Evolutionary conservation across 30 jellyfish, hydroid and myxozoan species (phyloP).

Genomic region (Hydractinia echinata): DNA sequence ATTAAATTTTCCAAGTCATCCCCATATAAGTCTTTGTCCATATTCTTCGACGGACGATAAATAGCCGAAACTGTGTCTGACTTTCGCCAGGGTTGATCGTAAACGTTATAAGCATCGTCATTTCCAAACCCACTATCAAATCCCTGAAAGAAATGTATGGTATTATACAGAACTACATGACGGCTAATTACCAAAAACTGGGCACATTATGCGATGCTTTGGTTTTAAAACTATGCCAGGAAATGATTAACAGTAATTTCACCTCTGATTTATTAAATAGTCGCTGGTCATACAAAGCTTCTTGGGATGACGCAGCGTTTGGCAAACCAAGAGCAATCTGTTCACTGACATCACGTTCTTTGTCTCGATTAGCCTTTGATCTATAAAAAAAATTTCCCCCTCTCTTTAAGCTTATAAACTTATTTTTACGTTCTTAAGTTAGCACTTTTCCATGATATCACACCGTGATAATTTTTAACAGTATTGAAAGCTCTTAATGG

Average conservation of each 20-base stretch:
- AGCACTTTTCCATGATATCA: not conserved
- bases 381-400: slow-evolving; percentile 22
- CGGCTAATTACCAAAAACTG: not conserved
- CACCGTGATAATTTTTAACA: not conserved
- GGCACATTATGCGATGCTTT: not conserved
- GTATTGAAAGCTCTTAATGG: too few species aligned
- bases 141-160: slow-evolving; percentile 46
- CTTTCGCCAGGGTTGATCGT: slow-evolving; percentile 97
- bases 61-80: slow-evolving; percentile 77
- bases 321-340: slow-evolving; percentile 99
- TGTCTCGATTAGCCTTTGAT: slow-evolving; percentile 81
- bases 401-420: not conserved
- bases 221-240: not conserved
- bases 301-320: slow-evolving; percentile 82
- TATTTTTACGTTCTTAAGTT: not conserved
- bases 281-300: slow-evolving; percentile 98
- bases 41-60: slow-evolving; percentile 96
- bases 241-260: not conserved
- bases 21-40: slow-evolving; percentile 91
- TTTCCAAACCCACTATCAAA: slow-evolving; percentile 98
- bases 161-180: not conserved
- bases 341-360: slow-evolving; percentile 98
- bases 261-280: slow-evolving; percentile 90
- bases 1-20: slow-evolving; percentile 86
- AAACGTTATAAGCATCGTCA: slow-evolving; percentile 95